Percentiles rank a stretch among this genome's conserved stretches.
Conservation (phyloP, 2,797 vertebrate genomes). For the Crocidura indochinensis region DNA sequence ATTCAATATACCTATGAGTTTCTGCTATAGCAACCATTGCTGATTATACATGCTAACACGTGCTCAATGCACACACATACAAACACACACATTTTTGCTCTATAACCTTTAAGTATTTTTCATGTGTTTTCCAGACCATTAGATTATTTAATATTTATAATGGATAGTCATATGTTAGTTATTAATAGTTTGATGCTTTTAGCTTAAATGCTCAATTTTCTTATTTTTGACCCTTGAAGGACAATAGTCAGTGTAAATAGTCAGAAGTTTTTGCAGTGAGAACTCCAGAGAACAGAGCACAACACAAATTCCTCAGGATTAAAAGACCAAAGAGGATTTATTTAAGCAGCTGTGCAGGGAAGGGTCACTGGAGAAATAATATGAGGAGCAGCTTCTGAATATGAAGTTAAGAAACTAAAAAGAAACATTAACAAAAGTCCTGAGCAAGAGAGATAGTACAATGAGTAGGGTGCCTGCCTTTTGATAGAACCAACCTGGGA, state of each 20-base stretch:
- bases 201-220: not conserved
- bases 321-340: not conserved
- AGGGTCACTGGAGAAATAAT: not conserved
- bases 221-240: conserved; percentile 24
- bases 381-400: not conserved
- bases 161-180: not conserved
- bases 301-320: not conserved
- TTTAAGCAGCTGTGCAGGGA: not conserved
- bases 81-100: too few species aligned
- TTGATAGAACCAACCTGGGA: too few species aligned
- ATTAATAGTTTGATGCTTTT: conserved; percentile 12
- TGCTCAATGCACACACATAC: too few species aligned
- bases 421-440: not conserved
- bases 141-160: conserved; percentile 41
- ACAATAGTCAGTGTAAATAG: not conserved
- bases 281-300: not conserved
- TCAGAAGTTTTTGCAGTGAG: not conserved
- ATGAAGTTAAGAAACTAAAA: not conserved
- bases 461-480: too few species aligned
- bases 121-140: conserved; percentile 43
- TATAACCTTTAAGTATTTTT: not conserved
- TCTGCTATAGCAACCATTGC: not conserved
- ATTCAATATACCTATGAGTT: not conserved
- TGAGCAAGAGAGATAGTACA: too few species aligned
- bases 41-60: not conserved